Base-by-base conservation (phyloP, 2,888 invertebrate genomes). In the Yponomeuta malinellus region DNA sequence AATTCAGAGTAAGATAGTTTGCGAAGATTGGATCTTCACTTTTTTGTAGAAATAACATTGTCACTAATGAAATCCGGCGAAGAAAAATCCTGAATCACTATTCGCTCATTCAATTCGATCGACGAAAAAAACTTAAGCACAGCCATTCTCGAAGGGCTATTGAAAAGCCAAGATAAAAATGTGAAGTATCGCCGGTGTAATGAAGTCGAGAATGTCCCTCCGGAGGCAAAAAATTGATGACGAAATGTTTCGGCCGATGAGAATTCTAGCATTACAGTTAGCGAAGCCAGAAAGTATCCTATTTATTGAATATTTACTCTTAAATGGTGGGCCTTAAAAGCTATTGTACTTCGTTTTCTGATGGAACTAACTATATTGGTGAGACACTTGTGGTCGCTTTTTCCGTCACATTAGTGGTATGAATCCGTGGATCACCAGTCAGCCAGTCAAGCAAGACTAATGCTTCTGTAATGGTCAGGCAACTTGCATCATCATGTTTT, bases 131-230 rank as follows among this genome's bases (percentile, higher is more conserved):
- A 68, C 3, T 4, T 43, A 48, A 68, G 43, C 29, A 23, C 5
- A 1, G 43, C 43, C 43, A 9, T 23, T 43, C 48, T 33, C 37
- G 31, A 65, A 31, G 31, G 31, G 65, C 33, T 10, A 33, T 65
- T 65, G 52, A 59, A 59, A 59, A 59, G 15, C 52, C 12, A 15
- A 59, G 52, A 59, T 12, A 59, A 59, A 59, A 68, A 48, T n/a
- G 48, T 48, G 48, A 68, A 68, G 43, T 68, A 68, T 68, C 65
- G 31, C 33, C 33, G 33, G 5, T 29, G 12, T 68, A 68, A 68
- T 68, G 68, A 68, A 68, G 52, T 68, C 29, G 68, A 10, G 48
- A 52, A 67, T n/a, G 31, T 68, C 68, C 68, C 68, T 52, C 31
- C 29, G 68, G 68, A 29, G 52, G 31, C 68, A 68, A 52, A 67